Evolutionary conservation across 2,113 vertebrate species (phyloP), one percentile per base, ranked within the genome.

Genomic region (Sphaerodactylus townsendi): DNA sequence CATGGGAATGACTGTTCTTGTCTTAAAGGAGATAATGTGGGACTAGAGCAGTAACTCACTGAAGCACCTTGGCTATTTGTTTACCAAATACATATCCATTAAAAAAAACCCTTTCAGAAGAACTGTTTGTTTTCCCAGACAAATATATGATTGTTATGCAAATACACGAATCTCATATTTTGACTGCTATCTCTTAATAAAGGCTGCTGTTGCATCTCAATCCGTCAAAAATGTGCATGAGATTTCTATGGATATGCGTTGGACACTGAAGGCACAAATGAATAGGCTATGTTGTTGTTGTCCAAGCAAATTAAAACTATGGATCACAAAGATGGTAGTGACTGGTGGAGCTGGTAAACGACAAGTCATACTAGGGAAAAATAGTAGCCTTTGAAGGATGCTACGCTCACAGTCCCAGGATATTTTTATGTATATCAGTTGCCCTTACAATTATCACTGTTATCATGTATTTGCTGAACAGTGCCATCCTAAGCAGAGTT

Each of bases 11-110:
- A 59, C 0, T 86, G 17, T 72, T 85, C 77, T 73, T 92, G 65
- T 37, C 39, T 80, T n/a, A 78, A 86, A 86, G 59, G 62, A 83
- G 30, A 70, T 82, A 66, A 59, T 84, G 82, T 82, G 84, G 53
- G 30, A 75, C 3, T 9, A 14, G n/a, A 53, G 53, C 41, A 78
- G 66, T 50, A 59, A 56, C 83, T 88, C 44, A 69, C 82, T 82
- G 76, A 41, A 39, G 10, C 44, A 70, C 41, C 44, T 19, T 82
- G 73, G 41, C 78, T 56, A 73, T 80, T 62, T 84, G 59, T 91
- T 92, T 90, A 69, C 81, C 79, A 41, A 76, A 28, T 48, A 39
- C 46, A 10, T 79, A 33, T 66, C 87, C 37, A 37, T 21, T 70
- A 80, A 65, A 90, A 30, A n/a, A 50, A 87, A 30, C 25, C 44